A percentile compares a stretch with the other conserved stretches of the same genome.
Evolutionary conservation across 2,888 invertebrate genomes (phyloP).

Genomic region (Epinotia demarniana): DNA sequence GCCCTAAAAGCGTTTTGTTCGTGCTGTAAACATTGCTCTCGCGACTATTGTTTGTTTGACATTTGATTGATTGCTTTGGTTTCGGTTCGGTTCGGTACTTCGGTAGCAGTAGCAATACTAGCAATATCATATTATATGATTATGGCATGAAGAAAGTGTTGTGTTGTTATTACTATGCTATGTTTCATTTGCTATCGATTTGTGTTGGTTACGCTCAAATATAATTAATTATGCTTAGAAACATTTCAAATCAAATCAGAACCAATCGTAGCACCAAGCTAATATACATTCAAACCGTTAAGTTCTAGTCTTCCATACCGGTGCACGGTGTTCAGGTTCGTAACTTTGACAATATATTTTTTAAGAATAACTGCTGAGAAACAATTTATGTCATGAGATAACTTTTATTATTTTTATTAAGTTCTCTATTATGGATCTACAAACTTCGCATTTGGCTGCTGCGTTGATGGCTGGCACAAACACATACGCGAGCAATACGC

Average conservation of each 20-base stretch:
- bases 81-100: background rate
- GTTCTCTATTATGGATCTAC: conserved; percentile 73
- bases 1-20: background rate
- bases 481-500: conserved; percentile 57
- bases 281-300: background rate
- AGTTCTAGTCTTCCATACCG: background rate
- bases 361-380: background rate
- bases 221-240: background rate
- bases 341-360: background rate
- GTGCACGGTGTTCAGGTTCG: conserved; percentile 1
- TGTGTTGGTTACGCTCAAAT: background rate
- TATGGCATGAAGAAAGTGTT: background rate
- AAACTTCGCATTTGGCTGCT: conserved; percentile 81
- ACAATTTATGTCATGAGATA: background rate
- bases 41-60: background rate
- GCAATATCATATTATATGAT: background rate
- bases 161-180: background rate
- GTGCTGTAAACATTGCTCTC: background rate
- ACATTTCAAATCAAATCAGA: background rate
- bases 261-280: background rate
- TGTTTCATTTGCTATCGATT: background rate
- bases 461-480: conserved; percentile 76
- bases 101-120: background rate
- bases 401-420: background rate
- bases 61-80: conserved; percentile 12